Evolutionary conservation across 2,888 invertebrate species (phyloP).

Genomic region (Thecocarcelia acutangulata): DNA sequence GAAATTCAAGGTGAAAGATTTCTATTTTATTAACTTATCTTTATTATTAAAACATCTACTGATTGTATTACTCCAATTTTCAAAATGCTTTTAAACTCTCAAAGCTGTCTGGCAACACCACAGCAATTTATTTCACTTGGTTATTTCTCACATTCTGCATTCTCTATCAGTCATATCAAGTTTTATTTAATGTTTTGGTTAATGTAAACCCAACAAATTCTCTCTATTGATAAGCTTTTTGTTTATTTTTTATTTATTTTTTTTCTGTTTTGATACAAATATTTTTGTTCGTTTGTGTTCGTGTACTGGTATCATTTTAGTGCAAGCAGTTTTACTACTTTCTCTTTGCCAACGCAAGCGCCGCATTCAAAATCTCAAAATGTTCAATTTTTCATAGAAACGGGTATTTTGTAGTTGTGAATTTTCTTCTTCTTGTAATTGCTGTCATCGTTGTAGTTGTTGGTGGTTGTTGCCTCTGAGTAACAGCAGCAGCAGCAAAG

Average conservation of each 20-base stretch:
- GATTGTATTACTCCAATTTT: too few species aligned
- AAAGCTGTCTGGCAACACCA: slow-evolving; percentile 4
- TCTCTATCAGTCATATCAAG: slow-evolving; percentile 18
- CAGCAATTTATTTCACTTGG: neutral
- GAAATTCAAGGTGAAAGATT: too few species aligned
- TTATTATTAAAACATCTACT: too few species aligned
- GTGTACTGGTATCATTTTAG: slow-evolving; percentile 43
- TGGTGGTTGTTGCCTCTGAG: slow-evolving; percentile 4
- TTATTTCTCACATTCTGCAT: slow-evolving; percentile 13
- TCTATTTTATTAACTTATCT: too few species aligned
- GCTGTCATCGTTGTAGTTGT: slow-evolving; percentile 28
- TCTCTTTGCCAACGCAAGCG: slow-evolving; percentile 69
- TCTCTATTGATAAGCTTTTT: slow-evolving; percentile 28
- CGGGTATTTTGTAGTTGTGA: slow-evolving; percentile 44
- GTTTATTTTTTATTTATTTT: slow-evolving; percentile 9
- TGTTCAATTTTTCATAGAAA: slow-evolving; percentile 31
- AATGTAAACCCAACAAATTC: slow-evolving; percentile 18
- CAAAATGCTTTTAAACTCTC: too few species aligned
- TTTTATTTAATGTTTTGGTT: slow-evolving; percentile 45
- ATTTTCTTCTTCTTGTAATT: slow-evolving; percentile 47
- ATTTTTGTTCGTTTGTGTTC: slow-evolving; percentile 35
- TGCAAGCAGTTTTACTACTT: slow-evolving; percentile 67
- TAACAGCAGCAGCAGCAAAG: slow-evolving; percentile 16
- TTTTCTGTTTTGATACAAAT: slow-evolving; percentile 41
- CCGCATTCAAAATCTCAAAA: slow-evolving; percentile 53